Evolutionary conservation across 2,113 vertebrate genomes (phyloP), one percentile per base, ranked within the genome.

Genomic region (Panthera tigris): DNA sequence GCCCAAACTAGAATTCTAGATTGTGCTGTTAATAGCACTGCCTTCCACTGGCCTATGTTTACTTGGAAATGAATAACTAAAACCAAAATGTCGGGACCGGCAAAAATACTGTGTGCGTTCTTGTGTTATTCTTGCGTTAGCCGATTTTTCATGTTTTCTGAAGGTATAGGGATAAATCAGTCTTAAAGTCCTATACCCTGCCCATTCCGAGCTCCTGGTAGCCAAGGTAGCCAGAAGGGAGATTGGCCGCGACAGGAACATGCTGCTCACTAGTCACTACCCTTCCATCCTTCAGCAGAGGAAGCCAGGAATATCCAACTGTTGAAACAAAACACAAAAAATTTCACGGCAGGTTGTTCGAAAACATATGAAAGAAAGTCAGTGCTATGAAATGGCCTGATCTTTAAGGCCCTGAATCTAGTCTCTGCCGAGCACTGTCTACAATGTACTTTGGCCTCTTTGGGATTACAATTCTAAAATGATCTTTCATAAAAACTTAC

Each of bases 221-320:
- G 97, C 98, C 99, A 71, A 99, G 99, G 98, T 99, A 99, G 95
- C 99, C 99, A 10, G 99, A 96, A 0, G 99, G 99, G 97, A 99
- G 99, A 97, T 99, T 99, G 87, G 99, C 99, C 27, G 99, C 99
- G 65, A 99, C 99, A 0, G 99, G 98, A 95, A 99, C 96, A 55
- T 99, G 99, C 95, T 99, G 99, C 84, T 99, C 99, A 18, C 98
- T 99, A 84, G 99, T 99, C 97, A 99, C 98, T 94, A 99, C 99
- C 81, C 99, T 98, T 95, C 99, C 99, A 45, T 99, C 99, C 97
- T 99, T 99, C 98, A 99, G 99, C 93, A 99, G 97, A 5, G 99
- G 99, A 90, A 99, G 99, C 99, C 99, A 99, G 93, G 99, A 99
- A 94, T 99, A 99, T 11, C 99, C 99, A 98, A 99, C 99, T 99